Percentiles rank a stretch among this genome's conserved stretches.
phyloP scores from a whole-genome alignment of 2,888 invertebrate genomes.

The Rotaria sp. region DNA sequence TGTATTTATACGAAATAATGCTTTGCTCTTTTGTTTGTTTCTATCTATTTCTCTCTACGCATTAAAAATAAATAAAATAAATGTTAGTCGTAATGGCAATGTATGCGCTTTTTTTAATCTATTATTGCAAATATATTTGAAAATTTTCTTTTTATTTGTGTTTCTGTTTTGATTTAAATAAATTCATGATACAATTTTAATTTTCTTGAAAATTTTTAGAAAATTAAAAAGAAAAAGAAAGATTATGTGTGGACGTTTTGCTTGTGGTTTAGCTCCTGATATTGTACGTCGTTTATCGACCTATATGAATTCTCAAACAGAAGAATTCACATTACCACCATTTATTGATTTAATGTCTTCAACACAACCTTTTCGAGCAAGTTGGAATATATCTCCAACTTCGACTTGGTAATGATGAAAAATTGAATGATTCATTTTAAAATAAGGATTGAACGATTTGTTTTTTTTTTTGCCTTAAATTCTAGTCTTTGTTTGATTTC shows the following conservation, averaged over 20 bases:
- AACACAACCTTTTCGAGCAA: not conserved
- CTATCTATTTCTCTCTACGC: too few species aligned
- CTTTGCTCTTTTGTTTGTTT: not conserved
- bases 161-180: not conserved
- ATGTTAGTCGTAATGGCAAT: not conserved
- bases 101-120: not conserved
- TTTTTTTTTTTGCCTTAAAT: not conserved
- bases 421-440: not conserved
- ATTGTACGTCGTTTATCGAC: constrained; percentile 17
- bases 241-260: not conserved
- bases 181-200: not conserved
- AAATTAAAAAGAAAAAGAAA: too few species aligned
- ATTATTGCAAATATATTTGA: not conserved
- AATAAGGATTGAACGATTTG: not conserved
- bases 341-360: not conserved
- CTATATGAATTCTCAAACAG: constrained; percentile 8
- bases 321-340: not conserved
- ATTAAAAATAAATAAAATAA: not conserved
- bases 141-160: not conserved
- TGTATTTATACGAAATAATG: not conserved
- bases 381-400: not conserved
- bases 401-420: not conserved
- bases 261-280: constrained; percentile 19
- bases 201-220: not conserved
- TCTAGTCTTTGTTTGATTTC: constrained; percentile 19